Evolutionary conservation across 2,888 invertebrate genomes (phyloP).

Genomic region (Callinectes sapidus): DNA sequence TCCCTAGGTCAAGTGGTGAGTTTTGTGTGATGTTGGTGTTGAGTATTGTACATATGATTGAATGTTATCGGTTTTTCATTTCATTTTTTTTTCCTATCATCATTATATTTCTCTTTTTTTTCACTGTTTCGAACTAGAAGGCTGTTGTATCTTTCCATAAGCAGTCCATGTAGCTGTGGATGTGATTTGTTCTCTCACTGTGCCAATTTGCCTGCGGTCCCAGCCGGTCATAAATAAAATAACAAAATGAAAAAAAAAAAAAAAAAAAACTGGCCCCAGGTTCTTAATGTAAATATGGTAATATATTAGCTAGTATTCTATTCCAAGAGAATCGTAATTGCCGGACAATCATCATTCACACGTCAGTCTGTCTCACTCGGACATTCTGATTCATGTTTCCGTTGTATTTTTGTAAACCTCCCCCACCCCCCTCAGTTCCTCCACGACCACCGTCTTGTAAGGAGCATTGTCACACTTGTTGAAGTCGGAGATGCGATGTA

Average conservation of each 20-base stretch:
- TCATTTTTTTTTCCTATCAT: not conserved
- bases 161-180: constrained; percentile 65
- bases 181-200: constrained; percentile 70
- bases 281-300: constrained; percentile 64
- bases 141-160: constrained; percentile 69
- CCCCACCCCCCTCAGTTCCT: constrained; percentile 48
- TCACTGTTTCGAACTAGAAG: constrained; percentile 66
- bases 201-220: constrained; percentile 67
- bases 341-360: constrained; percentile 66
- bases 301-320: constrained; percentile 61
- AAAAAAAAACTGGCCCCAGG: constrained; percentile 65
- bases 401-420: constrained; percentile 67
- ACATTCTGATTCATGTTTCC: constrained; percentile 60
- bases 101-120: constrained; percentile 51
- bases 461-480: constrained; percentile 66
- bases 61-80: constrained; percentile 63
- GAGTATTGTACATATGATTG: constrained; percentile 68
- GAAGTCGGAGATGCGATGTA: constrained; percentile 65
- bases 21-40: constrained; percentile 68
- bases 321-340: constrained; percentile 68
- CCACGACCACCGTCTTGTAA: constrained; percentile 64
- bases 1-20: constrained; percentile 66
- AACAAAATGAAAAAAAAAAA: not conserved
- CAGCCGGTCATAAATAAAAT: constrained; percentile 47
- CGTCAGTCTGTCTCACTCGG: constrained; percentile 57